Base-by-base conservation (phyloP, 1,140 invertebrate genomes). In the Sinonovacula constricta region DNA sequence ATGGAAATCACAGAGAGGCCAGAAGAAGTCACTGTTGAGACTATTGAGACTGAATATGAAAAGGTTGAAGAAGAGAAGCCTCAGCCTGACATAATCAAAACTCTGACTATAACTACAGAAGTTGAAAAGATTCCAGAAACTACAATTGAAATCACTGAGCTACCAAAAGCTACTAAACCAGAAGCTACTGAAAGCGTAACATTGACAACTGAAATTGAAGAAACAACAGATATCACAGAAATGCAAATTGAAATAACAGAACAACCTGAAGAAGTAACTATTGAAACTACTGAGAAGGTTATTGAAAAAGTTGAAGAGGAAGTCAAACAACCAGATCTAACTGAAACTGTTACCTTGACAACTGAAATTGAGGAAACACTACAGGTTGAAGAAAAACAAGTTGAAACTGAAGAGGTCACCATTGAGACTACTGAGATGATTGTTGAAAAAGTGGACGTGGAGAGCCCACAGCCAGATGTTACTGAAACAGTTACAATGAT, bases 211-310 rank as follows among this genome's bases (percentile, higher is more conserved):
- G 26, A 56, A 26, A 57, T 39, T 31, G 30, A 3, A 68, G 26
- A 10, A 22, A 34, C 65, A 18, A 53, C 65, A 36, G 66, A 69
- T n/a, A n/a, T n/a, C n/a, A n/a, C n/a, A 70, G 14, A 14, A 30
- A 31, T 57, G 1, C 56, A 34, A 5, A 53, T 53, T 4, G 26
- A 56, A 26, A 57, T 39, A 54, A 51, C 36, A 68, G 26, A 10
- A 22, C 60, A 76, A 18, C 59, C 65, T 26, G 66, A 69, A 78
- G 59, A 62, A n/a, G n/a, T n/a, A n/a, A n/a, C n/a, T n/a, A n/a
- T n/a, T n/a, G n/a, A n/a, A n/a, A n/a, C n/a, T n/a, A n/a, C n/a
- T 15, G 26, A 31, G 15, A 30, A 49, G 54, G 34, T 30, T n/a
- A 2, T 34, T 54, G 51, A 54, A 60, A 18, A 30, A 28, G 33